These are phyloP conservation scores for Sturnus vulgaris DNA, from an alignment of 2,113 vertebrate genomes.

Conservation along the genomic window DNA sequence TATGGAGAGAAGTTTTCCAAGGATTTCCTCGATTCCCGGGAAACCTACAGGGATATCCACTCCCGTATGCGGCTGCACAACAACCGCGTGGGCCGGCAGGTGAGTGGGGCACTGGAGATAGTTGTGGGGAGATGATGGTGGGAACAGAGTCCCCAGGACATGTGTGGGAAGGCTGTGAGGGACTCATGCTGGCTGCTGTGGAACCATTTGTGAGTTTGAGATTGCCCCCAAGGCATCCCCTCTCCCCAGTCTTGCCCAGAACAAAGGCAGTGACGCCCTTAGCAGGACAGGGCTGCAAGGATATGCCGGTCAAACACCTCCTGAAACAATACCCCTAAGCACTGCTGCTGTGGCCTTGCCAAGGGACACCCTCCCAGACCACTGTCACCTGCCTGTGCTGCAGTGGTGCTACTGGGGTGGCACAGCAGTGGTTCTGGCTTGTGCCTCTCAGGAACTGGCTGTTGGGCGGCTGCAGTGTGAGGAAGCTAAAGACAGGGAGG, in stretches of 20 bases:
- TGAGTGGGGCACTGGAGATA: slow-evolving; percentile 56
- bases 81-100: slow-evolving; percentile 95
- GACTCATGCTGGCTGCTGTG: not conserved
- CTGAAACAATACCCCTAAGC: not conserved
- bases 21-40: slow-evolving; percentile 95
- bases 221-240: not conserved
- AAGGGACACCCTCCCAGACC: not conserved
- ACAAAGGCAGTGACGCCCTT: not conserved
- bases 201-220: fast-evolving
- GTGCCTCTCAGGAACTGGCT: not conserved
- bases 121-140: fast-evolving
- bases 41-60: slow-evolving; percentile 95
- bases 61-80: slow-evolving; percentile 98
- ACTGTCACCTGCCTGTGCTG: not conserved
- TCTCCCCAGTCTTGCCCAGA: not conserved
- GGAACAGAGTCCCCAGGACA: not conserved
- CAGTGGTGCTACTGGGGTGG: not conserved
- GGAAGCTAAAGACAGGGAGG: not conserved
- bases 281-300: not conserved
- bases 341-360: not conserved
- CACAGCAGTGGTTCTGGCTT: not conserved
- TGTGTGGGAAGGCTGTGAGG: fast-evolving
- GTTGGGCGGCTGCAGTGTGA: not conserved
- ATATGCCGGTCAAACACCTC: not conserved
- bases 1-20: slow-evolving; percentile 96